phyloP scores from a whole-genome alignment of 2,888 invertebrate species.

The Lysandra bellargus region DNA sequence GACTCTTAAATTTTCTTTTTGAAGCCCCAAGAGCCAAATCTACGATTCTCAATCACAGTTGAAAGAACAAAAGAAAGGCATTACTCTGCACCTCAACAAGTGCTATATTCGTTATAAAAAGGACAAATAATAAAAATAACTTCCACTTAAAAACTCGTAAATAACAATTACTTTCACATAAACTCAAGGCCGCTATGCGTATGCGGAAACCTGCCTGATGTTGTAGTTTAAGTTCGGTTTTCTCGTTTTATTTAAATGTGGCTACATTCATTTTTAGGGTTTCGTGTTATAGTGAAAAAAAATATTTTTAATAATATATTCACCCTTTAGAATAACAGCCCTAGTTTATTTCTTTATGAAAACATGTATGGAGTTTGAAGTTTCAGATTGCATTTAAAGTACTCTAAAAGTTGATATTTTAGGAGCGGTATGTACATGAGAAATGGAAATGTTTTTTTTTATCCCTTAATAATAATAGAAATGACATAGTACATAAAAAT shows the following conservation, averaged over 20 bases:
- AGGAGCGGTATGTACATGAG: no score
- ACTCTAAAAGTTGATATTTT: no score
- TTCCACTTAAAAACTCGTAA: not conserved
- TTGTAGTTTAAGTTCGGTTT: not conserved
- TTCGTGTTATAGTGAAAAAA: not conserved
- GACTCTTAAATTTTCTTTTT: not conserved
- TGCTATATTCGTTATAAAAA: not conserved
- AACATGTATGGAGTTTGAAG: no score
- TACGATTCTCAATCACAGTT: not conserved
- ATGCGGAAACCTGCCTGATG: slow-evolving; percentile 22
- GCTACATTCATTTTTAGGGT: not conserved
- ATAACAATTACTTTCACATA: slow-evolving; percentile 20
- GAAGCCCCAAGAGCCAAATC: no score
- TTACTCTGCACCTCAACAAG: not conserved
- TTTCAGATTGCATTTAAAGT: no score
- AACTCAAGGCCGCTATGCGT: slow-evolving; percentile 18
- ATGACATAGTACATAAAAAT: no score
- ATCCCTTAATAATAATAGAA: no score
- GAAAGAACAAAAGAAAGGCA: not conserved
- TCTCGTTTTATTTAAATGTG: not conserved
- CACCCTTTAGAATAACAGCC: no score
- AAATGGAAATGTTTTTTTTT: no score
- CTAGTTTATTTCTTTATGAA: no score
- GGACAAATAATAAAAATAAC: not conserved
- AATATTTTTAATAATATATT: no score